Base-by-base conservation (phyloP, 2,113 vertebrate genomes). In the Ameiurus melas region DNA sequence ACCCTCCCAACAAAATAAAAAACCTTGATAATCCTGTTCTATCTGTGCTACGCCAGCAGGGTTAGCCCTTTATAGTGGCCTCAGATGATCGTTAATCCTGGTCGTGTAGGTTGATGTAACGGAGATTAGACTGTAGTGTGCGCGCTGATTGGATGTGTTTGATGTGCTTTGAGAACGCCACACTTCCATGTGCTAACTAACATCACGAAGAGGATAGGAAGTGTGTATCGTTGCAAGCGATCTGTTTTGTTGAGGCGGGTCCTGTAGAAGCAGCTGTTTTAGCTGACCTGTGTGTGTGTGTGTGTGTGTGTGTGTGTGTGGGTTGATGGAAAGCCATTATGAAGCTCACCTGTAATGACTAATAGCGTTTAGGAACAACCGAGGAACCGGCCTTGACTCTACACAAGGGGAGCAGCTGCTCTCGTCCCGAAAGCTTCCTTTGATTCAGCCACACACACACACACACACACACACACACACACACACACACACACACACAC, bases 331-430 rank as follows among this genome's bases (percentile, higher is more conserved):
- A 85, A 83, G 75, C 62, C 55, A 51, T 84, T 81, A 84, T n/a
- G 25, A 81, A 25, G 47, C 83, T 86, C 70, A 84, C 85, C 75
- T 91, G 73, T 83, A 64, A 84, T 86, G 79, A 92, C 90, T 90
- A 86, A 90, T 87, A 84, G 55, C 80, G 47, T 90, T 86, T 88
- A 73, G 85, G 81, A 89, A 86, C 71, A 86, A 36, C 83, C 70
- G 86, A 87, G 88, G 68, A 79, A 79, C 75, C 87, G 86, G 66
- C 87, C 87, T 92, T 80, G 89, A 71, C 79, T 90, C 58, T 89
- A 14, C 39, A 55, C 79, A 43, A n/a, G 84, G 25, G 78, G 85
- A 90, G 90, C 93, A 94, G 91, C 91, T 93, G 92, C 85, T 84
- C 88, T 85, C 17, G 70, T 70, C 70, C 84, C 89, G 22, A 84